Evolutionary conservation across 2,888 invertebrate genomes (phyloP).

Genomic region (Dione juno): DNA sequence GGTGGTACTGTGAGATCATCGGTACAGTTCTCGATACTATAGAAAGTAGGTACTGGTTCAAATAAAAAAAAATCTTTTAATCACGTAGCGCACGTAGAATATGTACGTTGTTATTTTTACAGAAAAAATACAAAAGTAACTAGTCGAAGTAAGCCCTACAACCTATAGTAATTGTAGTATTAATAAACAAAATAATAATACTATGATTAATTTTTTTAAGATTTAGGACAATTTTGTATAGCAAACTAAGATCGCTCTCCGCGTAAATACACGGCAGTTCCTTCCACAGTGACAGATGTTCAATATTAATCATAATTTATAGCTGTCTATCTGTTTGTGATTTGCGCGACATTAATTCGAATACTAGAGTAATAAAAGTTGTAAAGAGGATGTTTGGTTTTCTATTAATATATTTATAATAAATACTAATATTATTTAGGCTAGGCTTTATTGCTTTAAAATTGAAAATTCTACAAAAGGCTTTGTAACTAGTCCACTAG

Average conservation of each 20-base stretch:
- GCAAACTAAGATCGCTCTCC: background rate
- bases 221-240: background rate
- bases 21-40: no score
- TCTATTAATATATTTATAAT: background rate
- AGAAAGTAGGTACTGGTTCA: no score
- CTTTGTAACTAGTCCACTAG: no score
- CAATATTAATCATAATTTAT: constrained; percentile 1
- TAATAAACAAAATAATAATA: no score
- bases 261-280: background rate
- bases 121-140: background rate
- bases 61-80: no score
- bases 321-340: background rate
- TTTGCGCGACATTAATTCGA: background rate
- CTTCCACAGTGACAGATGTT: constrained; percentile 4
- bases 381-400: background rate
- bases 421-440: background rate
- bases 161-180: background rate
- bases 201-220: no score
- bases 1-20: no score
- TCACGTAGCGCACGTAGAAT: no score
- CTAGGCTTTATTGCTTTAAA: no score
- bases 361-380: background rate
- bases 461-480: no score
- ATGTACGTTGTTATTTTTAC: no score
- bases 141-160: background rate